phyloP scores from a whole-genome alignment of 2,888 invertebrate genomes.

The Bellardia bayeri region DNA sequence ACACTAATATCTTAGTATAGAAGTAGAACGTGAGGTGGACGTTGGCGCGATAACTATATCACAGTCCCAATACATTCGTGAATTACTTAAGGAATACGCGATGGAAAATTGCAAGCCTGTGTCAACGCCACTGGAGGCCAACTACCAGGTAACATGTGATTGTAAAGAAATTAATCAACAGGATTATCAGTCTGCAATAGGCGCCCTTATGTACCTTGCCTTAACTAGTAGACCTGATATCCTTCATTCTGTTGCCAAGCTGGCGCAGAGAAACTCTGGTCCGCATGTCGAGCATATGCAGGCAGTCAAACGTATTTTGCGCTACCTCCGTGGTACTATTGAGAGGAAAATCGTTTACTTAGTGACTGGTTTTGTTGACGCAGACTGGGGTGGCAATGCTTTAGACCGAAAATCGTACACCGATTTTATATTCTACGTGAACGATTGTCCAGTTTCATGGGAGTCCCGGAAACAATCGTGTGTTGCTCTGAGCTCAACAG shows the following conservation, averaged over 20 bases:
- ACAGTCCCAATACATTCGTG: slow-evolving; percentile 24
- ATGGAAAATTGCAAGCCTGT: too few relatives aligned
- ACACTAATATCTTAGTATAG: too few relatives aligned
- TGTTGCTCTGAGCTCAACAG: too few relatives aligned
- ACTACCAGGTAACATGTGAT: slow-evolving; percentile 14
- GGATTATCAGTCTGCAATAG: slow-evolving; percentile 63
- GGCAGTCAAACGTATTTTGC: too few relatives aligned
- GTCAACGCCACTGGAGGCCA: slow-evolving; percentile 50
- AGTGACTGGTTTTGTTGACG: background rate
- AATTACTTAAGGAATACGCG: slow-evolving; percentile 26
- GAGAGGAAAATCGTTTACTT: slow-evolving; percentile 1
- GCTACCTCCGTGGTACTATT: slow-evolving; percentile 1
- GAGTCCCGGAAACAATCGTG: too few relatives aligned
- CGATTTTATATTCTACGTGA: too few relatives aligned
- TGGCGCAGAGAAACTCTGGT: too few relatives aligned
- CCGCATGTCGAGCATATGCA: too few relatives aligned
- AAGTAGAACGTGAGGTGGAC: background rate
- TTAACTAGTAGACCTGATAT: slow-evolving; percentile 69
- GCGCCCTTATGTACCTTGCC: slow-evolving; percentile 63
- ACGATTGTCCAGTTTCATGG: too few relatives aligned
- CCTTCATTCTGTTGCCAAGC: slow-evolving; percentile 66
- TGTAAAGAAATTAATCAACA: slow-evolving; percentile 44
- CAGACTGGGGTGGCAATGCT: slow-evolving; percentile 7
- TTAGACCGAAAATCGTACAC: too few relatives aligned
- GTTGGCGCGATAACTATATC: background rate